Evolutionary conservation across 2,113 vertebrate genomes (phyloP).

Genomic region (Chloropsis hardwickii): DNA sequence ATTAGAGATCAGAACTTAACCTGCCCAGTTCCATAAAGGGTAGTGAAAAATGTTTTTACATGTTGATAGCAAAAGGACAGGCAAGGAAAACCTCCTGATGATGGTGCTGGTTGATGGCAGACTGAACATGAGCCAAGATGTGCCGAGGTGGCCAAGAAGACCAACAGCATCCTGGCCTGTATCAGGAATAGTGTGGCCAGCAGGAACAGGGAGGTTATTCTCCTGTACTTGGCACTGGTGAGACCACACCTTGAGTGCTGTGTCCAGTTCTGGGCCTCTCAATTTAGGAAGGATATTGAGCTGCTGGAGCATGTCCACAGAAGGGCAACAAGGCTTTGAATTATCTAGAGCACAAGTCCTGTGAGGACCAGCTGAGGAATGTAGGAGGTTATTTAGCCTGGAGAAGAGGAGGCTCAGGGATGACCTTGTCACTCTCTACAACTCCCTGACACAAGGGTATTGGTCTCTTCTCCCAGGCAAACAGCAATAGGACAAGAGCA

Average conservation of each 20-base stretch:
- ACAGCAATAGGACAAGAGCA: not conserved
- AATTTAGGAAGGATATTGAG: not conserved
- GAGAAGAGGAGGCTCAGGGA: accelerated
- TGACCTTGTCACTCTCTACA: not conserved
- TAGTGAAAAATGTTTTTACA: not conserved
- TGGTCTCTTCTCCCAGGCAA: not conserved
- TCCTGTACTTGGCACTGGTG: accelerated
- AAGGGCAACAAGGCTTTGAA: not conserved
- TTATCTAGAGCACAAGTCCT: not conserved
- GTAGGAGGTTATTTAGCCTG: not conserved
- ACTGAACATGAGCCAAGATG: not conserved
- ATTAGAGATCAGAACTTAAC: not conserved
- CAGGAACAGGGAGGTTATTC: accelerated
- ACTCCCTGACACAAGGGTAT: not conserved
- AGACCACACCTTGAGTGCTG: no score
- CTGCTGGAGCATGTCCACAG: not conserved
- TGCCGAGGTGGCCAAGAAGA: not conserved
- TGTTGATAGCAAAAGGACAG: not conserved
- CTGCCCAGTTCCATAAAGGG: not conserved
- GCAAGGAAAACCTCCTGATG: not conserved
- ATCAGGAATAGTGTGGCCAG: not conserved
- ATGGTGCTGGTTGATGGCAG: not conserved
- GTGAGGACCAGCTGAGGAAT: not conserved
- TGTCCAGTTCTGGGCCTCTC: not conserved
- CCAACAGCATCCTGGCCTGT: accelerated